These are phyloP conservation scores for Ciconia stormi DNA, from an alignment of 2,113 vertebrate genomes.

Conservation along the genomic window DNA sequence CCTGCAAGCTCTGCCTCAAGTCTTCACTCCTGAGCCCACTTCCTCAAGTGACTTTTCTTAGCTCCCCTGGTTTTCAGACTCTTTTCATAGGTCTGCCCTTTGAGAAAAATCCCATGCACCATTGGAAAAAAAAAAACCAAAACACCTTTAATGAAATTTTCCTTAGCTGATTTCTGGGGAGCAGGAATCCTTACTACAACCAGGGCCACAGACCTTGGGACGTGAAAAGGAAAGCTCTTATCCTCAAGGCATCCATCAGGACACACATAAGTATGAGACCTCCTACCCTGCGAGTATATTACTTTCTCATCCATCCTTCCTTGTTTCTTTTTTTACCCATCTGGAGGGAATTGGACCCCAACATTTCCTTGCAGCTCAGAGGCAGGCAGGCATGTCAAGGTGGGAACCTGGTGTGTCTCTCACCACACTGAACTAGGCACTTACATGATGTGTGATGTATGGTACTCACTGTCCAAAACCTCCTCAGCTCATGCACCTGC, in stretches of 20 bases:
- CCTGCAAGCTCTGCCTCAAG: background rate
- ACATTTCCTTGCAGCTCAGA: background rate
- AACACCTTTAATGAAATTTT: background rate
- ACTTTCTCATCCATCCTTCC: background rate
- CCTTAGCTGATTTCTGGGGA: background rate
- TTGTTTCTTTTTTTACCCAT: background rate
- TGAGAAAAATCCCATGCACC: background rate
- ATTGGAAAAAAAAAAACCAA: accelerated
- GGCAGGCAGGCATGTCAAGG: background rate
- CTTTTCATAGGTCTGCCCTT: background rate
- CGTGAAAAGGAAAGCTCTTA: background rate
- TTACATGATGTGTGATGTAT: accelerated
- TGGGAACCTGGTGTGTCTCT: background rate
- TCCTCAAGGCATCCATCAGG: background rate
- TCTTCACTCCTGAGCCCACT: background rate
- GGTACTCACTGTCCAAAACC: background rate
- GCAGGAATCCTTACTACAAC: background rate
- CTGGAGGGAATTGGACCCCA: background rate
- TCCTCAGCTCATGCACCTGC: background rate
- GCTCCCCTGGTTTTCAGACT: background rate
- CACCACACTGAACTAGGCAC: accelerated
- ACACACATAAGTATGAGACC: background rate
- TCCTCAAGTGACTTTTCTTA: background rate
- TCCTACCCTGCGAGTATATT: background rate
- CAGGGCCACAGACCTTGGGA: background rate